These are phyloP conservation scores for Siniperca scherzeri DNA, from an alignment of 2,797 vertebrate genomes.

Conservation along the genomic window DNA sequence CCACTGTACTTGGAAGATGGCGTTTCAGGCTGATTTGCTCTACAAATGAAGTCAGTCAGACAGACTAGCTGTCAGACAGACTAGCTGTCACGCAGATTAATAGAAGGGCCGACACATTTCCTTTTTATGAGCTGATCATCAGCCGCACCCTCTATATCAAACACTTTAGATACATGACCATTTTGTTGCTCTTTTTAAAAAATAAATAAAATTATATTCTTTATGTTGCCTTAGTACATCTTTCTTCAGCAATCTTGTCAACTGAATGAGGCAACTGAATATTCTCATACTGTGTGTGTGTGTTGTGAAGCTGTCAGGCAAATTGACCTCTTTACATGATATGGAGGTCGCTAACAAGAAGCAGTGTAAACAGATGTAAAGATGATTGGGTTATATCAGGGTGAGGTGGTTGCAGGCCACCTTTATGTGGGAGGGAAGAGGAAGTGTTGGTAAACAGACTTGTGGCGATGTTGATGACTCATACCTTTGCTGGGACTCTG, in stretches of 20 bases:
- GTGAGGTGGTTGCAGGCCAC: slow-evolving; percentile 57
- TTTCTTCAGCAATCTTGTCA: not conserved
- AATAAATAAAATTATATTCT: not conserved
- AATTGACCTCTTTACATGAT: slow-evolving; percentile 20
- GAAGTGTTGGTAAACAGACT: slow-evolving; percentile 71
- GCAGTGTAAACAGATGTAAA: slow-evolving; percentile 60
- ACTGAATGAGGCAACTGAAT: not conserved
- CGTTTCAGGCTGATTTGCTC: not conserved
- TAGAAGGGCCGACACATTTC: slow-evolving; percentile 24
- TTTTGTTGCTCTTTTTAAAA: not conserved
- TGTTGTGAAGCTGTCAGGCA: slow-evolving; percentile 11
- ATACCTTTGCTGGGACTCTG: slow-evolving; percentile 60
- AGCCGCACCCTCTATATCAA: not conserved
- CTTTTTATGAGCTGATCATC: slow-evolving; percentile 17
- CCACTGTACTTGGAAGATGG: slow-evolving; percentile 25
- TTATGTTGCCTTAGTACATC: not conserved
- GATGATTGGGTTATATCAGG: slow-evolving; percentile 52
- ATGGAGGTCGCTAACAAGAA: slow-evolving; percentile 15
- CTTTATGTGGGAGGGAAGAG: slow-evolving; percentile 52
- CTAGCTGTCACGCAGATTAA: slow-evolving; percentile 29
- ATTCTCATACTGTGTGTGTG: slow-evolving; percentile 2
- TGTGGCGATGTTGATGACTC: slow-evolving; percentile 69
- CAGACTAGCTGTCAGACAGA: slow-evolving; percentile 33
- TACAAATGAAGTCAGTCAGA: slow-evolving; percentile 26
- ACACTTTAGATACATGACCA: not conserved